Evolutionary conservation across 2,888 invertebrate genomes (phyloP).

Genomic region (Drosophila melanosoma): DNA sequence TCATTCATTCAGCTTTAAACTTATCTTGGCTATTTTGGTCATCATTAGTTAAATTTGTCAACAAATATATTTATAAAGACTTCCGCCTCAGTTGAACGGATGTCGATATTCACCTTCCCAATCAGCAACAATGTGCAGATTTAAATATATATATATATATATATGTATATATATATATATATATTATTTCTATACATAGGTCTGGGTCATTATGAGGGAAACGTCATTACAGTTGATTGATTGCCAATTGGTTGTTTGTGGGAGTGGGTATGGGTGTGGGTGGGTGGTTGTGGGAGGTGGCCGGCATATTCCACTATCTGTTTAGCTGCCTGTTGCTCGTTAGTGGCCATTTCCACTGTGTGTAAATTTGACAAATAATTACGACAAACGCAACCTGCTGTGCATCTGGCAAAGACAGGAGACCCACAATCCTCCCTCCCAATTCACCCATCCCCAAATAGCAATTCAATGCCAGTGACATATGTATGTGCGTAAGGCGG

Average conservation of each 20-base stretch:
- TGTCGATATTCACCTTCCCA: constrained; percentile 38
- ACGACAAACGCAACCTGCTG: constrained; percentile 71
- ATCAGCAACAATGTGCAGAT: constrained; percentile 53
- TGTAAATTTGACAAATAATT: constrained; percentile 82
- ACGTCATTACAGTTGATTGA: constrained; percentile 75
- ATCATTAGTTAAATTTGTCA: constrained; percentile 47
- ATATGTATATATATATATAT: background rate
- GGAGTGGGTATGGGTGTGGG: background rate
- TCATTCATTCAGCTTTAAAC: constrained; percentile 42
- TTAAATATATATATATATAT: background rate
- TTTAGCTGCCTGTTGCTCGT: constrained; percentile 64
- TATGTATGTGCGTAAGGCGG: constrained; percentile 45
- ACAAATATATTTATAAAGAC: constrained; percentile 57
- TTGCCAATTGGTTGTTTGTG: constrained; percentile 62
- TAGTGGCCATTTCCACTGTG: constrained; percentile 53
- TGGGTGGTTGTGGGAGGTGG: background rate
- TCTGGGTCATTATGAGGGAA: constrained; percentile 48
- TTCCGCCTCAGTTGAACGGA: constrained; percentile 65
- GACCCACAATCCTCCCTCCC: background rate
- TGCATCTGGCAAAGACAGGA: constrained; percentile 56
- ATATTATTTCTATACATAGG: constrained; percentile 37
- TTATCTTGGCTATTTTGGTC: constrained; percentile 43
- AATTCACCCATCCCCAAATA: background rate
- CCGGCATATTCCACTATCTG: constrained; percentile 33
- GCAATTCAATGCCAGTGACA: constrained; percentile 74